Conservation (phyloP, 2,888 invertebrate species). For the Stramonita haemastoma region DNA sequence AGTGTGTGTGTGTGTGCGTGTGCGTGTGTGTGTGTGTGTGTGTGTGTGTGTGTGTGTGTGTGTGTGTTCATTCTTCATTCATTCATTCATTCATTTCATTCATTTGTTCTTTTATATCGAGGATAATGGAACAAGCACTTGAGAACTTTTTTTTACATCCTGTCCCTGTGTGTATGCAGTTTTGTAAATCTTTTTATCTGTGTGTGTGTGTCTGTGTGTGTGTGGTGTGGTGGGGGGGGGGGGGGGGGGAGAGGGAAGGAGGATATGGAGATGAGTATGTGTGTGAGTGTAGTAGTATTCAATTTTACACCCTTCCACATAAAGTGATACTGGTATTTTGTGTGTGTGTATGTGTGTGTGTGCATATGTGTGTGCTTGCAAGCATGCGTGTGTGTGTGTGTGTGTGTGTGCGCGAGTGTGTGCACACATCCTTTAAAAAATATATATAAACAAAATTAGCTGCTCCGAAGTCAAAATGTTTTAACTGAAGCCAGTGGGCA, state of each 20-base stretch:
- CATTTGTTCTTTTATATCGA: no score
- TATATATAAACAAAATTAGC: no score
- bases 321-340: not conserved
- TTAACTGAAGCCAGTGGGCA: no score
- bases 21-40: constrained; percentile 1
- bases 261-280: no score
- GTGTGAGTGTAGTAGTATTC: not conserved
- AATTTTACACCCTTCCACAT: no score
- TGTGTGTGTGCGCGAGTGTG: not conserved
- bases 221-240: no score
- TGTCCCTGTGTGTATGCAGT: not conserved
- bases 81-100: no score
- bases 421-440: no score
- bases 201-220: not conserved
- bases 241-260: no score
- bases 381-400: not conserved
- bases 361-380: not conserved
- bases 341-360: constrained; percentile 6
- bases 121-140: no score
- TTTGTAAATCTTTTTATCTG: not conserved
- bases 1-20: not conserved
- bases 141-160: no score
- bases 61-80: not conserved
- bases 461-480: no score
- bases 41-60: not conserved